Evolutionary conservation across 2,113 vertebrate genomes (phyloP).

Genomic region (Alectura lathami): DNA sequence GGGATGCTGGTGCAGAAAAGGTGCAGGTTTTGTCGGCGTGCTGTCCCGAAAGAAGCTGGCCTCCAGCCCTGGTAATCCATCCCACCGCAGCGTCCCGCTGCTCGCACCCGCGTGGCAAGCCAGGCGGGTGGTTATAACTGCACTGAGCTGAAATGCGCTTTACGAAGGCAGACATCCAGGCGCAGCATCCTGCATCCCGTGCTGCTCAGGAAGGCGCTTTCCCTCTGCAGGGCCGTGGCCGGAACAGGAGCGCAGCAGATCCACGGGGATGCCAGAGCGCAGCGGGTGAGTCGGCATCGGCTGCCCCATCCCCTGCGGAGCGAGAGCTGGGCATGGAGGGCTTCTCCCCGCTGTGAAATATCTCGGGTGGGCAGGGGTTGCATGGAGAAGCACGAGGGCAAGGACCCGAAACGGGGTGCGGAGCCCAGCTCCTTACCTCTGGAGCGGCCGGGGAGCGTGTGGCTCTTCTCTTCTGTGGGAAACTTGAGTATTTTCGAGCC

Average conservation of each 20-base stretch:
- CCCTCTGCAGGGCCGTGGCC: not conserved
- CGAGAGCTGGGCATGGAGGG: not conserved
- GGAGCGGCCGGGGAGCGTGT: not conserved
- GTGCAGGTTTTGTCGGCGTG: not conserved
- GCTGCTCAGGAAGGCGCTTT: not conserved
- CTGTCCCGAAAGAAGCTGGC: not conserved
- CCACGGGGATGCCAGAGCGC: not conserved
- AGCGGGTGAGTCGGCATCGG: not conserved
- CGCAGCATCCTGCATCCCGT: not conserved
- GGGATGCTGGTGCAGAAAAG: not conserved
- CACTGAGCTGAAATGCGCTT: not conserved
- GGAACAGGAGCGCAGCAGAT: not conserved
- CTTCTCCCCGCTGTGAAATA: not conserved
- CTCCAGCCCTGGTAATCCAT: not conserved
- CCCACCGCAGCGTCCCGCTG: not conserved
- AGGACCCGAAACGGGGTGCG: not conserved
- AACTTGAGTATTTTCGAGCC: not conserved
- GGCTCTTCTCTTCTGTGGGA: not conserved
- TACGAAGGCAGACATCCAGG: not conserved
- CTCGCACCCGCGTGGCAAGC: not conserved
- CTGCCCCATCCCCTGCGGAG: not conserved
- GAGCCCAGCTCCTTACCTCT: not conserved
- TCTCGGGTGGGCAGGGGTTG: not conserved
- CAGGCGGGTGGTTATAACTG: too few relatives aligned
- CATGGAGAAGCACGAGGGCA: too few relatives aligned